These are phyloP conservation scores for Rhinatrema bivittatum DNA, from an alignment of 2,797 vertebrate genomes.

Conservation along the genomic window DNA sequence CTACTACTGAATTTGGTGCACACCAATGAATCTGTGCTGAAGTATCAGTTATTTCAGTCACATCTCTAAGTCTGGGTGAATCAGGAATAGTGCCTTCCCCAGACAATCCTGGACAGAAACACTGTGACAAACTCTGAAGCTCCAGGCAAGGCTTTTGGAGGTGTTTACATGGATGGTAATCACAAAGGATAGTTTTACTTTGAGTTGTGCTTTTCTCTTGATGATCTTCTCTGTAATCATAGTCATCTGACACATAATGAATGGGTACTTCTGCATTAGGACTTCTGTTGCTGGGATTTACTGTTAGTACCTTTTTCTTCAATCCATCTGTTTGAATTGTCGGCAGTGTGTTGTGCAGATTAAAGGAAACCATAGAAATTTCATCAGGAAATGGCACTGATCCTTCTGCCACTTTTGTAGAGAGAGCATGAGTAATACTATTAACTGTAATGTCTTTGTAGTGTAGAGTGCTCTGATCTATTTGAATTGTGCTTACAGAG, in stretches of 20 bases:
- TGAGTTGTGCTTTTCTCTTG: fast-evolving
- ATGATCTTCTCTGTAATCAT: conserved; percentile 1
- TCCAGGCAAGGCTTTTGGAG: conserved; percentile 57
- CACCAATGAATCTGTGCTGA: conserved; percentile 61
- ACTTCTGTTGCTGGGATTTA: fast-evolving
- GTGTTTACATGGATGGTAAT: conserved; percentile 60
- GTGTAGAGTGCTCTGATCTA: no score
- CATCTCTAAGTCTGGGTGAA: conserved; percentile 36
- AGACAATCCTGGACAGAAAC: conserved; percentile 50
- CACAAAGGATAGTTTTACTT: conserved; percentile 15
- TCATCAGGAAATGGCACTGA: not conserved
- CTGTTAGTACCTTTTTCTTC: not conserved
- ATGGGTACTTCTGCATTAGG: not conserved
- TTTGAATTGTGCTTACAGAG: no score
- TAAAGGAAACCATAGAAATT: not conserved
- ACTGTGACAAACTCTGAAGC: conserved; percentile 39
- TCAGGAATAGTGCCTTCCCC: conserved; percentile 43
- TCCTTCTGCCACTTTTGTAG: not conserved
- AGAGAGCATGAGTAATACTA: not conserved
- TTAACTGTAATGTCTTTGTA: not conserved
- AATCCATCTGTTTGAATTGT: not conserved
- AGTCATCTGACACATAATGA: conserved; percentile 24
- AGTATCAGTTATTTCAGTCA: conserved; percentile 50
- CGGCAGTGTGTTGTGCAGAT: not conserved
- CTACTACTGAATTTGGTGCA: conserved; percentile 54